Evolutionary conservation across 1,140 invertebrate genomes (phyloP), one percentile per base, ranked within the genome.

Genomic region (Geopemphigus sp.): DNA sequence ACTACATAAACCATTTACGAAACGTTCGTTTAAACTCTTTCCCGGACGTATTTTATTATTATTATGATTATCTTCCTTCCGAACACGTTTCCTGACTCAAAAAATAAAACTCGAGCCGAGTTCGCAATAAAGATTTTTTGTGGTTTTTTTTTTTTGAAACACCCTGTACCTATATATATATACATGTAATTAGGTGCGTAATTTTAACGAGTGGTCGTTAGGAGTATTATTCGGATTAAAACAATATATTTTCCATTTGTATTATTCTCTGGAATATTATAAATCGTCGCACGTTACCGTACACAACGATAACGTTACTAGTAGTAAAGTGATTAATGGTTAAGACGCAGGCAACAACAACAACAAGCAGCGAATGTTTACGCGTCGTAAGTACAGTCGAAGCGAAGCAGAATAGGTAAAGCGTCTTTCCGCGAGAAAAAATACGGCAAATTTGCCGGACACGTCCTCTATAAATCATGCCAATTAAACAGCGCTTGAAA

Each of bases 251-350:
- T 63, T 76, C n/a, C n/a, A 50, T 78, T 14, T 39, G 50, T 78
- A 45, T n/a, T n/a, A n/a, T 50, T 78, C 57, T 63, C 74, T 78
- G 74, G 57, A 78, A 78, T 45, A 63, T 50, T 26, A 54, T 78
- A 63, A 78, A 78, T 50, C 1, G 50, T 45, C 63, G 59, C 15
- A 78, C 74, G 61, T 50, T 24, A n/a, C n/a, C 15, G 19, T 39
- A 39, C 22, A 50, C 50, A 76, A 61, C 32, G 24, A 12, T 50
- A 2, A 29, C 12, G 17, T 19, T 53, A 26, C 24, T 56, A 45
- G 12, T 61, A 39, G 8, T 50, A 8, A 50, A 50, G 17, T 19
- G 19, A 22, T 15, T 45, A 68, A 15, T 32, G 15, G 29, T 63
- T 29, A 39, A 17, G 3, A 74, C 72, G 56, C 29, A 63, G 57